These are phyloP conservation scores for Nannobrachium achirus DNA, from an alignment of 2,113 vertebrate species.

Conservation along the genomic window DNA sequence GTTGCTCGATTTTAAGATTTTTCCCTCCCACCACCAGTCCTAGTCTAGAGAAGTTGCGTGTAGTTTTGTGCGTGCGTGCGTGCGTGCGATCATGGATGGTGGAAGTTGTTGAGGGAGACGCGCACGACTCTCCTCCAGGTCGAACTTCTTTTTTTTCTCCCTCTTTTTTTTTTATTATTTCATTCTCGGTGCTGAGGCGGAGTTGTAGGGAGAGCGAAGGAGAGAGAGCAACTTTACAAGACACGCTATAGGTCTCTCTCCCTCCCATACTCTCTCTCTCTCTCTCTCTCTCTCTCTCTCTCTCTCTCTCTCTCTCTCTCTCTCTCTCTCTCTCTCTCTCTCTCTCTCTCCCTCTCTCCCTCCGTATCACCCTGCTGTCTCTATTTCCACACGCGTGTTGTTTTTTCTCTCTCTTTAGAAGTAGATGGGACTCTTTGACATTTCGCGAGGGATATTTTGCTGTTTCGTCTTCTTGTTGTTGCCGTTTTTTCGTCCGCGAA, in stretches of 20 bases:
- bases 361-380: too few relatives aligned
- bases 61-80: neutral
- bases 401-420: neutral
- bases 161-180: neutral
- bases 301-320: too few relatives aligned
- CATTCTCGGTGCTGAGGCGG: neutral
- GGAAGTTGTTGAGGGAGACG: neutral
- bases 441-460: constrained; percentile 25
- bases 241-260: constrained; percentile 12
- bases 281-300: too few relatives aligned
- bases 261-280: too few relatives aligned
- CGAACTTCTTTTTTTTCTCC: constrained; percentile 30
- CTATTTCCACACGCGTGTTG: too few relatives aligned
- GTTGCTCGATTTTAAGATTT: too few relatives aligned
- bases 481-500: constrained; percentile 29
- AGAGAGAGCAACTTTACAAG: constrained; percentile 35
- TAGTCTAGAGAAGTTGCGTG: too few relatives aligned
- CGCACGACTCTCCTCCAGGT: neutral
- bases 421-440: constrained; percentile 44
- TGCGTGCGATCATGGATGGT: neutral
- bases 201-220: neutral
- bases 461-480: constrained; percentile 7
- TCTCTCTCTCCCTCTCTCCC: too few relatives aligned
- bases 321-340: too few relatives aligned
- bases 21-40: too few relatives aligned